These are phyloP conservation scores for Nephrocerus scutellatus DNA, from an alignment of 2,888 invertebrate species.

Conservation along the genomic window DNA sequence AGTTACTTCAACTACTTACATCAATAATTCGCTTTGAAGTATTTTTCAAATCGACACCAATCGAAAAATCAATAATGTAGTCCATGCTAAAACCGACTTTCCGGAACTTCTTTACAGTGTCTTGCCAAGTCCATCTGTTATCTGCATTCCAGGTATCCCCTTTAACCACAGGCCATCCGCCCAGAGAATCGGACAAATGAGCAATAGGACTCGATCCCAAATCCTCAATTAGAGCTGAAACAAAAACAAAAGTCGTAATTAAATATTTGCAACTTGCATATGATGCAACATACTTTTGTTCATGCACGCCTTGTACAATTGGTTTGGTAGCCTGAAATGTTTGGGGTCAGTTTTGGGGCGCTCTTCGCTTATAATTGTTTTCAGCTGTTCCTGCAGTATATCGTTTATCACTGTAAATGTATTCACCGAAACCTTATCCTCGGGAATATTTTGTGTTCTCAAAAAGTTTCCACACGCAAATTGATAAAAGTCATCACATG, in stretches of 20 bases:
- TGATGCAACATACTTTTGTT: slow-evolving; percentile 41
- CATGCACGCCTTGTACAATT: slow-evolving; percentile 48
- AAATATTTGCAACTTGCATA: not conserved
- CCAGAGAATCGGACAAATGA: slow-evolving; percentile 65
- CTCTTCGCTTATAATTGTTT: slow-evolving; percentile 43
- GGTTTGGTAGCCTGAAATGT: slow-evolving; percentile 46
- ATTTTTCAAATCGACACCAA: slow-evolving; percentile 83
- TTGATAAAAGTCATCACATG: slow-evolving; percentile 71
- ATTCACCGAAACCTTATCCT: slow-evolving; percentile 53
- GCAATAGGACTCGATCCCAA: slow-evolving; percentile 68
- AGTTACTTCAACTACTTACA: slow-evolving; percentile 54
- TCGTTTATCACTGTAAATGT: slow-evolving; percentile 48
- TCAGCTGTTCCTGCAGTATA: slow-evolving; percentile 47
- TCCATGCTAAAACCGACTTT: slow-evolving; percentile 77
- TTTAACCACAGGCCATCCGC: slow-evolving; percentile 90
- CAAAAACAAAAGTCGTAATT: not conserved
- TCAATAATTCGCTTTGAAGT: slow-evolving; percentile 77
- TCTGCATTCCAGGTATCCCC: slow-evolving; percentile 66
- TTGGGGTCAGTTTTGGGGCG: slow-evolving; percentile 39
- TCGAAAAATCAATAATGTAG: slow-evolving; percentile 84
- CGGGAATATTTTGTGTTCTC: slow-evolving; percentile 61
- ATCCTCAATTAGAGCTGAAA: slow-evolving; percentile 69
- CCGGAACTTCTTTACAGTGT: slow-evolving; percentile 75
- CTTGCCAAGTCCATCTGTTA: slow-evolving; percentile 67
- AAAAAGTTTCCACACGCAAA: slow-evolving; percentile 69